Conservation (phyloP, 2,888 invertebrate genomes). For the Scelioninae gen. 2 region DNA sequence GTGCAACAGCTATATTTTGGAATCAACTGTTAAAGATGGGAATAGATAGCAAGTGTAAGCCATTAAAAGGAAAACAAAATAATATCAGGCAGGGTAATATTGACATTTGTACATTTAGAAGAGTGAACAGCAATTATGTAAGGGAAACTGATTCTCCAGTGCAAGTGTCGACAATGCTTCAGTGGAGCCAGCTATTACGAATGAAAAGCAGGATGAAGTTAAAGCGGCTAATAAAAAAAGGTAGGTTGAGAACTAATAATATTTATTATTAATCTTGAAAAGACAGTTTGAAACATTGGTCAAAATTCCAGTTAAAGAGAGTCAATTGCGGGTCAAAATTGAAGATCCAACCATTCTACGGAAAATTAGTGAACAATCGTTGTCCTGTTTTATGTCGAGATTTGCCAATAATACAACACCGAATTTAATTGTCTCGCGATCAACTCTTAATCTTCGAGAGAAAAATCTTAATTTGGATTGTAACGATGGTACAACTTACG, state of each 20-base stretch:
- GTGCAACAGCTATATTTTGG: too few species aligned
- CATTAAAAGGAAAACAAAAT: neutral
- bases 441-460: neutral
- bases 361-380: neutral
- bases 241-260: neutral
- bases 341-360: neutral
- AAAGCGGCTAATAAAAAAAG: neutral
- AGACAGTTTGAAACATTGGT: neutral
- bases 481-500: constrained; percentile 13
- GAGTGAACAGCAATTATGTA: neutral
- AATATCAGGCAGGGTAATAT: neutral
- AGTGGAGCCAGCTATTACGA: constrained; percentile 5
- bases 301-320: neutral
- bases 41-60: too few species aligned
- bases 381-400: neutral
- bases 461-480: neutral
- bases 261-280: too few species aligned
- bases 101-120: neutral
- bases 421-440: neutral
- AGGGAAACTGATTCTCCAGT: neutral
- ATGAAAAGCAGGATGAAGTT: constrained; percentile 5
- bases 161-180: constrained; percentile 8
- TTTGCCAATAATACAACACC: neutral
- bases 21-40: too few species aligned
- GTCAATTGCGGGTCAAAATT: neutral